Percentiles rank a stretch among this genome's conserved stretches.
Conservation (phyloP, 2,113 vertebrate species). For the Ammodramus savannarum region DNA sequence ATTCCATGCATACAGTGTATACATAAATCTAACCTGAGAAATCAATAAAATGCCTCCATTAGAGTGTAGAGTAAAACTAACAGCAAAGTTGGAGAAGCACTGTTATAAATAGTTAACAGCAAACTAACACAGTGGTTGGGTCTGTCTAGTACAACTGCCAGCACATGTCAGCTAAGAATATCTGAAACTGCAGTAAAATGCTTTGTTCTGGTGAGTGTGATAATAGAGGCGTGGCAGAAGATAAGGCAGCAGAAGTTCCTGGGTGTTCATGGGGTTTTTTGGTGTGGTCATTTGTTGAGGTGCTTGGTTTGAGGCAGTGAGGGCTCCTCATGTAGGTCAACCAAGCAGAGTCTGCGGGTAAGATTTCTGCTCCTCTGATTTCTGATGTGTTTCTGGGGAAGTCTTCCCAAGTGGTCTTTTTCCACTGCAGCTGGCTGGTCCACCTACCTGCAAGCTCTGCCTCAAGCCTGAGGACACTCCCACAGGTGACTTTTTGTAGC, state of each 20-base stretch:
- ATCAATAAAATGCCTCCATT: neutral
- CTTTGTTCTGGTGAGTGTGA: neutral
- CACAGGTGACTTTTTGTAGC: neutral
- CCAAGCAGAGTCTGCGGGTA: rapidly evolving
- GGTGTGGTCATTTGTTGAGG: neutral
- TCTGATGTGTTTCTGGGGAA: neutral
- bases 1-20: neutral
- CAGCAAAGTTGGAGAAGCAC: neutral
- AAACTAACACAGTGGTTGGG: neutral
- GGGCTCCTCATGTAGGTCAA: neutral
- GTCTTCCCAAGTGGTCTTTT: neutral
- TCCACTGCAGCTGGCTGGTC: neutral
- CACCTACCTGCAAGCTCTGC: neutral
- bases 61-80: neutral
- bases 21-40: neutral
- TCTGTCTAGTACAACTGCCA: neutral
- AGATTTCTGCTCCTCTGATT: neutral
- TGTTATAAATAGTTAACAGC: neutral
- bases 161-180: neutral
- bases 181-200: neutral
- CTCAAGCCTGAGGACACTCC: neutral
- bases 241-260: neutral
- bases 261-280: neutral
- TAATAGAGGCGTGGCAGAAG: neutral
- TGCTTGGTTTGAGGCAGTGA: neutral